These are phyloP conservation scores for Hyles vespertilio DNA, from an alignment of 1,140 invertebrate species.

Conservation along the genomic window DNA sequence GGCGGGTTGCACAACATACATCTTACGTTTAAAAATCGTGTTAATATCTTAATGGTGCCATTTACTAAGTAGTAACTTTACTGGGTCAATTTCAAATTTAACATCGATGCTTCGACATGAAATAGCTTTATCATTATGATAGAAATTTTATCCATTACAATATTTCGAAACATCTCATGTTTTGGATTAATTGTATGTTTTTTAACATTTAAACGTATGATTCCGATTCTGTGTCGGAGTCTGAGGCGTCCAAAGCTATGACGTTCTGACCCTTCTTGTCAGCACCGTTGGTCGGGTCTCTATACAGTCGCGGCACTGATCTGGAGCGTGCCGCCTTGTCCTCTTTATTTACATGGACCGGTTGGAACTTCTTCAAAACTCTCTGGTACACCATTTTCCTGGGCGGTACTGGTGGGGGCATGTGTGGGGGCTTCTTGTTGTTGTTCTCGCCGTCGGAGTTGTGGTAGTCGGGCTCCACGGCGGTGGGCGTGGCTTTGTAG, in stretches of 20 bases:
- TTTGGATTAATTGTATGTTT: neutral
- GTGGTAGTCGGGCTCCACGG: conserved; percentile 61
- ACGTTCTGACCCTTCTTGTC: conserved; percentile 56
- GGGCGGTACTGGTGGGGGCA: conserved; percentile 69
- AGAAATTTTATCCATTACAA: neutral
- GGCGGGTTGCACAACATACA: conserved; percentile 62
- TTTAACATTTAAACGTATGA: conserved; percentile 60
- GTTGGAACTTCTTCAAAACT: conserved; percentile 70
- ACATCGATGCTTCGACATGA: neutral
- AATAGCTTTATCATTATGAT: neutral
- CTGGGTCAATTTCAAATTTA: conserved; percentile 6
- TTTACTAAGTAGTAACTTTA: conserved; percentile 8
- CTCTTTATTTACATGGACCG: conserved; percentile 67
- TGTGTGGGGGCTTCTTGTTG: conserved; percentile 55
- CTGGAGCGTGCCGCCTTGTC: conserved; percentile 64
- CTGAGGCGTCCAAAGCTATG: conserved; percentile 64
- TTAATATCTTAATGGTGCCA: conserved; percentile 5
- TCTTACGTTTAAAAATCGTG: conserved; percentile 10
- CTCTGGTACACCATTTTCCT: conserved; percentile 70
- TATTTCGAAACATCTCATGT: neutral
- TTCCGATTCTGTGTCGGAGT: conserved; percentile 72
- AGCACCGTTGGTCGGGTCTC: conserved; percentile 48
- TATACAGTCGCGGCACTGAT: conserved; percentile 59
- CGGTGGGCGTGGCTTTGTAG: conserved; percentile 69
- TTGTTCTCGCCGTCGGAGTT: conserved; percentile 47